phyloP scores from a whole-genome alignment of 2,888 invertebrate genomes.

The Odiellus spinosus region DNA sequence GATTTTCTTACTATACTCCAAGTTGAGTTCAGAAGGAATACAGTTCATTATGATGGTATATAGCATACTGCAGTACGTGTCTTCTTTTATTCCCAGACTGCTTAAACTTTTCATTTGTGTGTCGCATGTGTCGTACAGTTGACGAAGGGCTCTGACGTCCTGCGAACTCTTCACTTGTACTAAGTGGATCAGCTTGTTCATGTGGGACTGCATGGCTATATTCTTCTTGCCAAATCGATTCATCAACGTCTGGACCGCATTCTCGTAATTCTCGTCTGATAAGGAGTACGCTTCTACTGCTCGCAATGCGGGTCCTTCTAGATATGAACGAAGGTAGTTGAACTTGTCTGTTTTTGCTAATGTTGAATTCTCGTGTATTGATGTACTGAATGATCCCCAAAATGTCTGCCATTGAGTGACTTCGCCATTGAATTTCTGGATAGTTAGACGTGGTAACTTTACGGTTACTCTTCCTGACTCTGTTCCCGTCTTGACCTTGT shows the following conservation, averaged over 20 bases:
- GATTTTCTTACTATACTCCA: too few relatives aligned
- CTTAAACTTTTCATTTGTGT: background rate
- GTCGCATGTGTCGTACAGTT: slow-evolving; percentile 2
- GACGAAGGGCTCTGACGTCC: background rate
- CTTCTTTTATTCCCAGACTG: background rate
- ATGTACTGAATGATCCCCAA: slow-evolving; percentile 1
- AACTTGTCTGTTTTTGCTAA: slow-evolving; percentile 3
- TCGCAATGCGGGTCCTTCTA: background rate
- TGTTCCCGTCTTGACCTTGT: too few relatives aligned
- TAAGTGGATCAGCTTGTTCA: background rate
- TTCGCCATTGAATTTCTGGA: slow-evolving; percentile 1
- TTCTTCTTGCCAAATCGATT: slow-evolving; percentile 1
- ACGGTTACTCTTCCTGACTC: too few relatives aligned
- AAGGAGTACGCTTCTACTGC: background rate
- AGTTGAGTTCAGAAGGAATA: too few relatives aligned
- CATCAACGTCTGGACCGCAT: background rate
- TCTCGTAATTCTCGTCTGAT: slow-evolving; percentile 4
- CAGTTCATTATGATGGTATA: too few relatives aligned
- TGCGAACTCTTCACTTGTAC: background rate
- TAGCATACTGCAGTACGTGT: background rate
- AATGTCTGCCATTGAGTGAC: background rate
- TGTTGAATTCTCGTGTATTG: slow-evolving; percentile 2
- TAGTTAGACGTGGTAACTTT: background rate
- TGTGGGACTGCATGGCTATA: background rate
- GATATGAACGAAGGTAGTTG: slow-evolving; percentile 2